Conservation (phyloP, 2,797 vertebrate genomes). For the Cuculus canorus region DNA sequence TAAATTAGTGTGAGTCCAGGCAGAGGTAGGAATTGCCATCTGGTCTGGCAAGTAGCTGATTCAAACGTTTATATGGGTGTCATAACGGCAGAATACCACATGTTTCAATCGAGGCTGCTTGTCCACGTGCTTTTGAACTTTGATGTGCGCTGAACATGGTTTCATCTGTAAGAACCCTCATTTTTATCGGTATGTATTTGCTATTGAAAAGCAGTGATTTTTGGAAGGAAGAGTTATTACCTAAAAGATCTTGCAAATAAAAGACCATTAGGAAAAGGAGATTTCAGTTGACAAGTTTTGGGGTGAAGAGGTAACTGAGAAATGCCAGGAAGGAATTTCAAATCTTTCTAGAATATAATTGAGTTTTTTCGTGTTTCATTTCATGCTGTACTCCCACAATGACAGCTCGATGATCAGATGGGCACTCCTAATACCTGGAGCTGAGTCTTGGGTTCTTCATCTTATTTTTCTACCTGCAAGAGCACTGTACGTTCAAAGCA, state of each 20-base stretch:
- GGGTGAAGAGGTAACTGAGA: not conserved
- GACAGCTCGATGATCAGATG: not conserved
- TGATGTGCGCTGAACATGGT: not conserved
- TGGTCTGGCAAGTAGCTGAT: not conserved
- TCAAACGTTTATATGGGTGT: not conserved
- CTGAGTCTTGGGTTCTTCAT: not conserved
- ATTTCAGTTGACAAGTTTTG: not conserved
- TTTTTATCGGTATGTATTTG: not conserved
- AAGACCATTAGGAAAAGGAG: not conserved
- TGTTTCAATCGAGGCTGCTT: not conserved
- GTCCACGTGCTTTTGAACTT: not conserved
- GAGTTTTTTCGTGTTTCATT: not conserved
- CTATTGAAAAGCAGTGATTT: not conserved
- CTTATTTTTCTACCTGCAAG: rapidly evolving
- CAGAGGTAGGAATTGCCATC: not conserved
- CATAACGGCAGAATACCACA: not conserved
- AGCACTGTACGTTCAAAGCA: not conserved
- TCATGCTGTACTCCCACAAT: too few species aligned
- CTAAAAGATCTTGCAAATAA: not conserved
- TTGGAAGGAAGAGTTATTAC: not conserved
- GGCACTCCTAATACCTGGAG: not conserved
- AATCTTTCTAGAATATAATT: too few species aligned
- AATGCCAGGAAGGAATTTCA: not conserved
- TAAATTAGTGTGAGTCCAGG: not conserved
- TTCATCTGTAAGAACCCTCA: not conserved